Conservation (phyloP, 2,888 invertebrate species). For the Dryobota labecula region DNA sequence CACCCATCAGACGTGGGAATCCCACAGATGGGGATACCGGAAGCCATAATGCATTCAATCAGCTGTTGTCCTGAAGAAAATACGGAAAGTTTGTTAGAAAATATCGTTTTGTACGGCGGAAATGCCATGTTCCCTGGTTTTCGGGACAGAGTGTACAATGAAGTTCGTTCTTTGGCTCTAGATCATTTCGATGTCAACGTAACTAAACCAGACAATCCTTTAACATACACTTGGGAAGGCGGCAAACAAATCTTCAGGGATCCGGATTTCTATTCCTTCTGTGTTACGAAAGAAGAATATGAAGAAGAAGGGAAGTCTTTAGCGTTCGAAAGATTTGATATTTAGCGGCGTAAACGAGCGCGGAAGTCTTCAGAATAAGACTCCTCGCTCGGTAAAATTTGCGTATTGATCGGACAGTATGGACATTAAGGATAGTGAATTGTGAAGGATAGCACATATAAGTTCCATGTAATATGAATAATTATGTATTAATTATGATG, state of each 20-base stretch:
- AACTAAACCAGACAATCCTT: constrained; percentile 91
- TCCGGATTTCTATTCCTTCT: constrained; percentile 92
- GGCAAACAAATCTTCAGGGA: constrained; percentile 94
- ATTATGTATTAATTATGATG: constrained; percentile 38
- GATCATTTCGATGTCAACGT: constrained; percentile 95
- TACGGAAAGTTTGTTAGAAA: constrained; percentile 94
- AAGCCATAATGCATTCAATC: constrained; percentile 95
- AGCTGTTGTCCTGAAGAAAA: constrained; percentile 93
- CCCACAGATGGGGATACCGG: constrained; percentile 97
- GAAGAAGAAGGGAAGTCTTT: constrained; percentile 95
- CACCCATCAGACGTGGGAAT: constrained; percentile 98
- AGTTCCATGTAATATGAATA: constrained; percentile 22
- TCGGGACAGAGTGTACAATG: constrained; percentile 91
- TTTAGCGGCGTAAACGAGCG: constrained; percentile 86
- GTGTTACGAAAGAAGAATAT: constrained; percentile 96
- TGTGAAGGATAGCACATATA: constrained; percentile 43
- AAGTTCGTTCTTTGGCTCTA: constrained; percentile 94
- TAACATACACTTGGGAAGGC: constrained; percentile 97
- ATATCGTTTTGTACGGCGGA: constrained; percentile 96
- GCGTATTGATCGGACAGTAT: constrained; percentile 25
- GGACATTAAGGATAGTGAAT: constrained; percentile 55
- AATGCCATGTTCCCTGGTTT: constrained; percentile 96
- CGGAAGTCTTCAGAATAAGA: constrained; percentile 78
- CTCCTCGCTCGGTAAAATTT: constrained; percentile 77
- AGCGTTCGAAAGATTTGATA: constrained; percentile 90